Percentiles rank a stretch among this genome's conserved stretches.
These are phyloP conservation scores for Rhynchophorus ferrugineus DNA, from an alignment of 1,140 invertebrate species.

Conservation along the genomic window DNA sequence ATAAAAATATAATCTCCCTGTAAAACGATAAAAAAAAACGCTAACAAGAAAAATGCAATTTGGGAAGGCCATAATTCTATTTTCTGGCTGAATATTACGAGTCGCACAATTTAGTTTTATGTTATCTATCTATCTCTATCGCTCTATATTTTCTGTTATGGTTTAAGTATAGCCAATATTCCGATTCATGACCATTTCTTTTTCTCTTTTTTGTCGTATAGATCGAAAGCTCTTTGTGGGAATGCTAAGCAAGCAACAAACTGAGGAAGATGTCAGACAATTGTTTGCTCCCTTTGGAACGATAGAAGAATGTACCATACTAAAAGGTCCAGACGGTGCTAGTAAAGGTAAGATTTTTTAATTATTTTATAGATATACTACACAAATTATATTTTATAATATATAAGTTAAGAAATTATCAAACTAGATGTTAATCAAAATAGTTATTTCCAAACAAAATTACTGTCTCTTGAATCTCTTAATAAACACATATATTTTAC, in stretches of 20 bases:
- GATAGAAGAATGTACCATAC: slow-evolving; percentile 98
- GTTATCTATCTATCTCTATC: no score
- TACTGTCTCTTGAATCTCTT: no score
- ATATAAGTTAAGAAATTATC: no score
- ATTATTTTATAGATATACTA: background rate
- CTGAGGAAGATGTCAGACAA: slow-evolving; percentile 96
- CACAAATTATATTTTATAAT: no score
- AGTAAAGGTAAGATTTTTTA: slow-evolving; percentile 74
- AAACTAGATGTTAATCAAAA: no score
- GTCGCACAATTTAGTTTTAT: background rate
- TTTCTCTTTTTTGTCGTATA: slow-evolving; percentile 40
- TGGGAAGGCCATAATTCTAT: background rate
- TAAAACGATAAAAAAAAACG: no score
- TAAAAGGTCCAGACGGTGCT: slow-evolving; percentile 91
- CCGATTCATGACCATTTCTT: background rate
- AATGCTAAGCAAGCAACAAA: slow-evolving; percentile 99
- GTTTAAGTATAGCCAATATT: background rate
- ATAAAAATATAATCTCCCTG: no score
- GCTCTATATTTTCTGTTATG: background rate
- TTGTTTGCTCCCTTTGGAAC: slow-evolving; percentile 93
- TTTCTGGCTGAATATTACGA: background rate
- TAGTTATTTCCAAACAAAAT: no score
- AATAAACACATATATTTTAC: no score
- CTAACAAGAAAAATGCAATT: no score
- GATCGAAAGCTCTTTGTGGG: slow-evolving; percentile 99